Evolutionary conservation across 2,797 vertebrate genomes (phyloP).

Genomic region (Lagodon rhomboides): DNA sequence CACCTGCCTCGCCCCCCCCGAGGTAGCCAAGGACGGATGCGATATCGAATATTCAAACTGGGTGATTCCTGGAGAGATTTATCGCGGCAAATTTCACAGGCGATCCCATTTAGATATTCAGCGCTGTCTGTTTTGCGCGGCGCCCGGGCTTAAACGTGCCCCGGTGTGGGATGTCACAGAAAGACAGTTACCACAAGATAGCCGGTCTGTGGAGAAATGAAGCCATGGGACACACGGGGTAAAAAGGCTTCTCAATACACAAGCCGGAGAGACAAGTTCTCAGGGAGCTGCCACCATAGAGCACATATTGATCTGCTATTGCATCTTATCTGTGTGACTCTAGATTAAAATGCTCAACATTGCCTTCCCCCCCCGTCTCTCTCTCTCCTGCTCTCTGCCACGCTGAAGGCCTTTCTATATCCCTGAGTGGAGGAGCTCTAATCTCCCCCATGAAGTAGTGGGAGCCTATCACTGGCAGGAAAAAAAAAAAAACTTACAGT

Average conservation of each 20-base stretch:
- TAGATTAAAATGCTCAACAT: conserved; percentile 85
- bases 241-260: conserved; percentile 75
- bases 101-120: conserved; percentile 86
- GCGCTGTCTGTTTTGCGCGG: conserved; percentile 63
- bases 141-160: conserved; percentile 76
- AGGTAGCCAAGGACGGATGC: conserved; percentile 75
- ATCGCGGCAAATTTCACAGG: conserved; percentile 77
- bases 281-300: conserved; percentile 79
- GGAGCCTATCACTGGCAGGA: conserved; percentile 74
- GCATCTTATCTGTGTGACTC: conserved; percentile 87
- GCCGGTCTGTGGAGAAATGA: conserved; percentile 73
- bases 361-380: conserved; percentile 59
- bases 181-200: conserved; percentile 79
- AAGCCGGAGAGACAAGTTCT: conserved; percentile 79
- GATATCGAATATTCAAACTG: conserved; percentile 82
- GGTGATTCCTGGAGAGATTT: conserved; percentile 81
- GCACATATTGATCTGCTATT: conserved; percentile 85
- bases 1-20: conserved; percentile 67
- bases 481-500: conserved; percentile 60
- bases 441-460: conserved; percentile 84
- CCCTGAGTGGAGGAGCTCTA: conserved; percentile 85
- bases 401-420: conserved; percentile 86
- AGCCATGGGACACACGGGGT: conserved; percentile 78
- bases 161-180: conserved; percentile 73
- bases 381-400: conserved; percentile 66